Base-by-base conservation (phyloP, 2,888 invertebrate genomes). In the Amaurobius ferox region DNA sequence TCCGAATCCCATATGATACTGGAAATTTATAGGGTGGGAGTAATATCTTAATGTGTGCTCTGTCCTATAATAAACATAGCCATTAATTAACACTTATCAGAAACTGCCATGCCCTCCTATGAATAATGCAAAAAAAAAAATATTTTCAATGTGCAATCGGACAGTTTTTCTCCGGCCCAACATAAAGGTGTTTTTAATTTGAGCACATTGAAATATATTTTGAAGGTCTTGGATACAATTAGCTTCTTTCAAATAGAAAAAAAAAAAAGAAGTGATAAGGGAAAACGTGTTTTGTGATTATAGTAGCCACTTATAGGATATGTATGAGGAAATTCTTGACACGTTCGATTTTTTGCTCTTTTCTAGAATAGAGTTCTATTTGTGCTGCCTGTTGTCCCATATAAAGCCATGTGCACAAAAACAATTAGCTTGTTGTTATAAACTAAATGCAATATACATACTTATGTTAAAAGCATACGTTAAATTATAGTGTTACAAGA, bases 21-120 rank as follows among this genome's bases (percentile, higher is more conserved):
- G 23, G 11, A 55, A 55, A 55, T 55, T 55, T 55, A 55, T 55
- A 23, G 23, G 19, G 23, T 55, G 55, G 23, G 55, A 55, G 23
- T 55, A 55, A 11, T 55, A 55, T 55, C 55, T 55, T 55, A 55
- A 55, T 55, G 55, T 55, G 23, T 55, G 55, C 55, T 55, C 23
- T 23, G 1, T 23, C 55, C 23, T 6, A 55, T 55, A 55, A 55
- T 23, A 55, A 55, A 55, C 55, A 55, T 55, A n/a, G 23, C 11
- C 55, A 55, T 55, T 55, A 55, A 55, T 55, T 55, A 55, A 23
- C 11, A 23, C 55, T 55, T 55, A 55, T 55, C 55, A 23, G 55
- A 23, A 55, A 55, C 55, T 23, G 23, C 23, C 55, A 55, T 55
- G 23, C 23, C 23, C 16, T 55, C 23, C 23, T 23, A 55, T 55